phyloP scores from a whole-genome alignment of 1,140 invertebrate genomes.

The Caenorhabditis tropicalis region DNA sequence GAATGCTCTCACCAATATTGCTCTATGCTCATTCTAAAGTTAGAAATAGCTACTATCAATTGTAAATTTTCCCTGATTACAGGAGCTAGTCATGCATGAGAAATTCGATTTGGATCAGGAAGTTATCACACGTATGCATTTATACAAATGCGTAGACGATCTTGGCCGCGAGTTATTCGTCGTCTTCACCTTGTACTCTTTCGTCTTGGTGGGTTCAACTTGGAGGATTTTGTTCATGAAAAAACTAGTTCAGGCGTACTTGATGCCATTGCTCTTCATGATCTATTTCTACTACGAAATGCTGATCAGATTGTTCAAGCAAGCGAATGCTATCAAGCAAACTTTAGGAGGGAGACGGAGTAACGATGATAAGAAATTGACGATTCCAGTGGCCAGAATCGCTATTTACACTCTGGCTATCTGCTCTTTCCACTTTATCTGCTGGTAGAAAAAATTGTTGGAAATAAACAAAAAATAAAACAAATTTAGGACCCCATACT shows the following conservation, averaged over 20 bases:
- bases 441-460: constrained; percentile 59
- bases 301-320: constrained; percentile 59
- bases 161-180: constrained; percentile 60
- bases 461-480: background rate
- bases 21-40: constrained; percentile 51
- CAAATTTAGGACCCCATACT: constrained; percentile 51
- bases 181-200: constrained; percentile 65
- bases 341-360: background rate
- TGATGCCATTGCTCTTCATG: constrained; percentile 66
- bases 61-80: constrained; percentile 42
- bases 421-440: constrained; percentile 68
- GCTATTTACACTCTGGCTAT: constrained; percentile 70
- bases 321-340: constrained; percentile 12
- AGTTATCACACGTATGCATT: constrained; percentile 65
- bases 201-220: constrained; percentile 57
- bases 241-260: constrained; percentile 55
- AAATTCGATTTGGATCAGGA: constrained; percentile 65
- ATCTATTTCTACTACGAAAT: constrained; percentile 69
- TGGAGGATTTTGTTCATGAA: background rate
- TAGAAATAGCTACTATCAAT: background rate
- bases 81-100: constrained; percentile 68
- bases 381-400: constrained; percentile 66
- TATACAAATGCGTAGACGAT: constrained; percentile 71
- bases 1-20: constrained; percentile 47
- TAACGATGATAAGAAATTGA: constrained; percentile 2